A percentile compares a stretch with the other conserved stretches of the same genome.
These are phyloP conservation scores for Trididemnum miniatum DNA, from an alignment of 23 tunicate species.

Conservation along the genomic window DNA sequence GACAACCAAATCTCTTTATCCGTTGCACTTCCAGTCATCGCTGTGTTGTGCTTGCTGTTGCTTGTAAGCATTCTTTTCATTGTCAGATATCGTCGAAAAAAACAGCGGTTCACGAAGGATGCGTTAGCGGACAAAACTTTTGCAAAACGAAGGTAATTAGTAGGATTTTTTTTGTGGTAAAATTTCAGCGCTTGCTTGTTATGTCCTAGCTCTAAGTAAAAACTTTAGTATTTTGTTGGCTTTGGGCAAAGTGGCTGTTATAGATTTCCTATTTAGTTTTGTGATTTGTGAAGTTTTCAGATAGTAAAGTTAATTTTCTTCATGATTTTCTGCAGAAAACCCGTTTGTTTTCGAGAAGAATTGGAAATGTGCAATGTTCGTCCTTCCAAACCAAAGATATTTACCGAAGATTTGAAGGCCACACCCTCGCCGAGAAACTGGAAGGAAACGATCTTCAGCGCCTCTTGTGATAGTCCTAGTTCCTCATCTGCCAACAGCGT, in stretches of 20 bases:
- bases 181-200: too few relatives aligned
- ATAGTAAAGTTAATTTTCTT: too few relatives aligned
- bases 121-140: background rate
- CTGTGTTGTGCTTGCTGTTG: background rate
- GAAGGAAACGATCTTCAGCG: conserved; percentile 13
- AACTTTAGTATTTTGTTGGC: too few relatives aligned
- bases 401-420: background rate
- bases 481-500: background rate
- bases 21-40: background rate
- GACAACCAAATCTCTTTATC: background rate
- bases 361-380: conserved; percentile 10
- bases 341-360: background rate
- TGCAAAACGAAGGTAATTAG: conserved; percentile 28
- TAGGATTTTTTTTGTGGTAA: too few relatives aligned
- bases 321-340: conserved; percentile 5
- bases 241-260: too few relatives aligned
- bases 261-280: too few relatives aligned
- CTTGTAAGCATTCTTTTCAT: background rate
- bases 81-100: background rate
- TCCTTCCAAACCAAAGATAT: conserved; percentile 2
- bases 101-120: background rate
- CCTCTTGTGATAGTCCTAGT: too few relatives aligned
- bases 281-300: too few relatives aligned
- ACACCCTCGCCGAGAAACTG: background rate
- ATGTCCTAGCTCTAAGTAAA: too few relatives aligned